Base-by-base conservation (phyloP, 2,797 vertebrate species). In the Avahi laniger region DNA sequence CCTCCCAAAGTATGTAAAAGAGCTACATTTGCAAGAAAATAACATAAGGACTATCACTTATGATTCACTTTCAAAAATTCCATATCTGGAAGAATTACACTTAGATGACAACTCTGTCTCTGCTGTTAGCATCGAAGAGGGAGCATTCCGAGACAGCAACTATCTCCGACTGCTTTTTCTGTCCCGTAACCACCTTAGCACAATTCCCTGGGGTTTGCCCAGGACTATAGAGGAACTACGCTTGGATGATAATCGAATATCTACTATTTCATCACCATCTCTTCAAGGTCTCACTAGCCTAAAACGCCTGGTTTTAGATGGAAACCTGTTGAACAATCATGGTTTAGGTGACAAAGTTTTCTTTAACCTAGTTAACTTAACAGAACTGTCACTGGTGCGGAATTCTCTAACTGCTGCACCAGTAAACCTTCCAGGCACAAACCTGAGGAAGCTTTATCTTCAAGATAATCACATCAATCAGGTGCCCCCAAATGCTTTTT, bases 71-170 rank as follows among this genome's bases (percentile, higher is more conserved):
- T 99, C 99, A 76, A 99, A 99, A 98, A 99, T 99, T 97, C 99
- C 99, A 33, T 99, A 99, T 98, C 99, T 99, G 96, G 99, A 99
- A 98, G 99, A 99, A 98, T 98, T 99, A 96, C 99, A 99, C 98
- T 99, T 99, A 98, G 99, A 99, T 98, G 99, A 99, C 98, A 99
- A 99, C 98, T 99, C 99, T 0, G 99, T 99, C 93, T 99, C 99
- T 0, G 99, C 99, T 2, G 99, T 99, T 97, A 99, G 99, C 98
- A 99, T 99, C 0, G 99, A 99, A 98, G 99, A 99, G 50, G 99
- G 99, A 93, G 99, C 99, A 38, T 99, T 99, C 98, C 99, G 99
- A 98, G 99, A 99, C 98, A 99, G 99, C 98, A 99, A 99, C 97
- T 99, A 99, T 98, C 99, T 99, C 95, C 99, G 99, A 97, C 98